These are phyloP conservation scores for Brachypodius melanocephalos DNA, from an alignment of 2,113 vertebrate species.

Conservation along the genomic window DNA sequence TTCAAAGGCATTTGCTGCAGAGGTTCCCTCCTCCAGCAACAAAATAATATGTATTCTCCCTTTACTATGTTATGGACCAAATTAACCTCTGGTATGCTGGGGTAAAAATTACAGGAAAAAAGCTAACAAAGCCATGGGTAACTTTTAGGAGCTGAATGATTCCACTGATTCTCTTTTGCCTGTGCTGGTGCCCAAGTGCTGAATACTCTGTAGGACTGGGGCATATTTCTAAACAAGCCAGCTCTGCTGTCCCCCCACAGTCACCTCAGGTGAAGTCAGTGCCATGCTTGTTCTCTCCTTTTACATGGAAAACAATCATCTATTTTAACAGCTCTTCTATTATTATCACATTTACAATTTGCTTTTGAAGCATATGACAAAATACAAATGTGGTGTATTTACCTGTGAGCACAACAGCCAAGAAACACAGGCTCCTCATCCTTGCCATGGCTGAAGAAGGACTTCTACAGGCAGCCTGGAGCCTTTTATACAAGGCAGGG, in stretches of 20 bases:
- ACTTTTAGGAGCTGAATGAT: not conserved
- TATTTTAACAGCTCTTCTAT: not conserved
- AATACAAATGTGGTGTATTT: not conserved
- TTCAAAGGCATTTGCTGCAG: not conserved
- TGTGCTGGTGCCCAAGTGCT: not conserved
- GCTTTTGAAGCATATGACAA: not conserved
- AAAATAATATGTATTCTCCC: not conserved
- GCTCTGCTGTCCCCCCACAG: not conserved
- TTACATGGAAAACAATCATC: not conserved
- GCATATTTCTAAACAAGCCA: not conserved
- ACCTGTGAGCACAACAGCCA: constrained; percentile 19
- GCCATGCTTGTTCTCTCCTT: not conserved
- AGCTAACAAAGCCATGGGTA: not conserved
- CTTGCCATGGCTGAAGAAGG: not conserved
- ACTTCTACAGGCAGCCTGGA: not conserved
- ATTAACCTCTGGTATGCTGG: not conserved
- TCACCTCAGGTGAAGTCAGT: not conserved
- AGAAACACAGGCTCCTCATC: not conserved
- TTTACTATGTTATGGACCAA: not conserved
- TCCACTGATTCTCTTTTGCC: not conserved
- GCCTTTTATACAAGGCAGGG: constrained; percentile 4
- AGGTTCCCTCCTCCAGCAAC: not conserved
- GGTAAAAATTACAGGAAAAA: not conserved
- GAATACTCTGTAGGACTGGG: not conserved
- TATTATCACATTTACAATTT: rapidly evolving